Percentiles rank a stretch among this genome's conserved stretches.
phyloP scores from a whole-genome alignment of 2,888 invertebrate genomes.

The Dasysyrphus albostriatus region DNA sequence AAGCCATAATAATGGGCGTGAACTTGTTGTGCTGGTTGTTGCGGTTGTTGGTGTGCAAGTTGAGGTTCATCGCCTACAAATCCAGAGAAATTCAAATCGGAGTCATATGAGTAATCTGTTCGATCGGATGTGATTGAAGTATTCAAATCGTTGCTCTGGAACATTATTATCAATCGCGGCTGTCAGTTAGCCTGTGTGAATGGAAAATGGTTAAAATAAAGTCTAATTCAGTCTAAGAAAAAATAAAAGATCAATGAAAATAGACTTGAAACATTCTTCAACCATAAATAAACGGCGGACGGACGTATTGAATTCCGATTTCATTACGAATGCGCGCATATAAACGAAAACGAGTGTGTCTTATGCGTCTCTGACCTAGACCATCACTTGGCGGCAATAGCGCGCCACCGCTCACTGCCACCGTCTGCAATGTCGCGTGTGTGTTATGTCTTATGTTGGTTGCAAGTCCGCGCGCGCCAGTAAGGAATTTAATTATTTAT shows the following conservation, averaged over 20 bases:
- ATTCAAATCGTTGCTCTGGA: slow-evolving; percentile 76
- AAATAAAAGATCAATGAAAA: slow-evolving; percentile 32
- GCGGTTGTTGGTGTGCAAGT: slow-evolving; percentile 51
- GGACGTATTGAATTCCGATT: slow-evolving; percentile 57
- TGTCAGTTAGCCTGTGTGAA: slow-evolving; percentile 30
- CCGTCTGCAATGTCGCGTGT: slow-evolving; percentile 56
- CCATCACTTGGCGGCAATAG: slow-evolving; percentile 61
- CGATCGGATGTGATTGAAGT: slow-evolving; percentile 77
- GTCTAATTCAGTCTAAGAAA: slow-evolving; percentile 28
- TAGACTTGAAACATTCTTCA: slow-evolving; percentile 43
- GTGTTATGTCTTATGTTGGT: slow-evolving; percentile 36
- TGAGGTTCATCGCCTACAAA: slow-evolving; percentile 75
- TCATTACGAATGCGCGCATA: slow-evolving; percentile 48
- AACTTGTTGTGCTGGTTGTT: slow-evolving; percentile 73
- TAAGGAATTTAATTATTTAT: slow-evolving; percentile 72
- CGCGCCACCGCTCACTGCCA: slow-evolving; percentile 27
- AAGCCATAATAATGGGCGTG: slow-evolving; percentile 79
- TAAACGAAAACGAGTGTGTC: slow-evolving; percentile 28
- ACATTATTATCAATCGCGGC: slow-evolving; percentile 52
- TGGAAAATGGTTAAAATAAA: slow-evolving; percentile 5
- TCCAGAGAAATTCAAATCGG: slow-evolving; percentile 77
- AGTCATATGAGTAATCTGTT: slow-evolving; percentile 76
- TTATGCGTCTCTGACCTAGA: slow-evolving; percentile 71
- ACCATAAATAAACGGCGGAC: slow-evolving; percentile 55
- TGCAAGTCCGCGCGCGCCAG: slow-evolving; percentile 52